phyloP scores from a whole-genome alignment of 2,888 invertebrate genomes.

The Achlya flavicornis region DNA sequence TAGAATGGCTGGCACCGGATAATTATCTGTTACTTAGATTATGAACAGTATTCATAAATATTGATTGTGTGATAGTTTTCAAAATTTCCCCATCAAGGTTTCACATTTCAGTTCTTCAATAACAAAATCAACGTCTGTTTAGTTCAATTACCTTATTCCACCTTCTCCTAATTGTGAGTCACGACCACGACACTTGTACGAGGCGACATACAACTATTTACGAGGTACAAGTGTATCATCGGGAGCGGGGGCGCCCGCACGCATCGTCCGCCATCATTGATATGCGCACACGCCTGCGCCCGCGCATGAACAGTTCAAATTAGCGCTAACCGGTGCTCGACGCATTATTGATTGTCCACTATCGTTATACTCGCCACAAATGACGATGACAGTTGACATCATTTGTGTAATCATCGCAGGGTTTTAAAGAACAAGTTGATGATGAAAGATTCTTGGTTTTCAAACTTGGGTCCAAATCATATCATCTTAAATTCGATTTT shows the following conservation, averaged over 20 bases:
- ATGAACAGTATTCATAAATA: too few species aligned
- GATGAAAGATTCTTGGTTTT: not conserved
- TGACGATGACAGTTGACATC: constrained; percentile 19
- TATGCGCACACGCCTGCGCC: not conserved
- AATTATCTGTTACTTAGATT: too few species aligned
- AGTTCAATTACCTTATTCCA: not conserved
- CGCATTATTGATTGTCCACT: constrained; percentile 15
- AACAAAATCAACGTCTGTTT: not conserved
- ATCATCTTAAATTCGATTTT: too few species aligned
- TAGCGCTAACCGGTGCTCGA: constrained; percentile 8
- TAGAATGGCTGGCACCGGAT: too few species aligned
- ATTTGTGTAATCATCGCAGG: constrained; percentile 16
- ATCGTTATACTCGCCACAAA: constrained; percentile 16
- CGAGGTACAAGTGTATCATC: constrained; percentile 3
- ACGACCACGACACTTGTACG: not conserved
- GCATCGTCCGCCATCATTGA: constrained; percentile 8
- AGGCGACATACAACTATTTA: not conserved
- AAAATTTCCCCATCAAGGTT: too few species aligned
- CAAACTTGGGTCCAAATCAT: not conserved
- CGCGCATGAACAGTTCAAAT: not conserved
- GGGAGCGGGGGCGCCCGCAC: constrained; percentile 7
- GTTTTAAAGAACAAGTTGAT: too few species aligned
- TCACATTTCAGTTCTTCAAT: not conserved
- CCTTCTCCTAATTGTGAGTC: not conserved
- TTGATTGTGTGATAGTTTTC: too few species aligned